phyloP scores from a whole-genome alignment of 2,113 vertebrate genomes.

The Phrynosoma blainvillii region DNA sequence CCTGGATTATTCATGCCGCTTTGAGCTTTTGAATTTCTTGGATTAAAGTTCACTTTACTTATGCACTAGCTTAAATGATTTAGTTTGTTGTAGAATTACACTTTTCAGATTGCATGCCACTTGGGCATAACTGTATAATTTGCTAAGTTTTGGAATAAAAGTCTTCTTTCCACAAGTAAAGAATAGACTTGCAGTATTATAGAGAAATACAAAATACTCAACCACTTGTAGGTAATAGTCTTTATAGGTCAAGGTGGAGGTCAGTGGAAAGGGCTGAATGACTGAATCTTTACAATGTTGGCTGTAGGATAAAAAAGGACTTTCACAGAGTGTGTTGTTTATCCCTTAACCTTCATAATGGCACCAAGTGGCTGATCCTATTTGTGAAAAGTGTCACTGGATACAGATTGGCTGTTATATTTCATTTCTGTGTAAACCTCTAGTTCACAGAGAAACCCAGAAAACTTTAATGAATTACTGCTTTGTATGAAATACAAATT shows the following conservation, averaged over 20 bases:
- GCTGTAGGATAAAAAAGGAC: slow-evolving; percentile 52
- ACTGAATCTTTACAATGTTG: slow-evolving; percentile 57
- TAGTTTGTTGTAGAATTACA: slow-evolving; percentile 21
- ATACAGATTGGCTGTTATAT: slow-evolving; percentile 63
- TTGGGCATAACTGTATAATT: slow-evolving; percentile 43
- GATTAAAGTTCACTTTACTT: slow-evolving; percentile 43
- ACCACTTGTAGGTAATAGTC: slow-evolving; percentile 54
- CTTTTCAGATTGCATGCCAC: slow-evolving; percentile 43
- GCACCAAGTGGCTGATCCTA: slow-evolving; percentile 56
- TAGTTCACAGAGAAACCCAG: slow-evolving; percentile 45
- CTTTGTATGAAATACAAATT: slow-evolving; percentile 44
- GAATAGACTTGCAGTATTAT: slow-evolving; percentile 35
- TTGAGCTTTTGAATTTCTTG: slow-evolving; percentile 22
- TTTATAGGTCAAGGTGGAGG: slow-evolving; percentile 64
- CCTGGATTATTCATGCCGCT: neutral
- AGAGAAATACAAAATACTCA: slow-evolving; percentile 49
- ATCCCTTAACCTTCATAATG: slow-evolving; percentile 56
- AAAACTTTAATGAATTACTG: slow-evolving; percentile 15
- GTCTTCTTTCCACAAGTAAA: slow-evolving; percentile 29
- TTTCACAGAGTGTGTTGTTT: slow-evolving; percentile 55
- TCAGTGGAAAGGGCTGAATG: slow-evolving; percentile 57
- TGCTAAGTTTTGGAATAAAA: slow-evolving; percentile 48
- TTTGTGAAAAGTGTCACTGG: slow-evolving; percentile 57
- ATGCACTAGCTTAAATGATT: neutral
- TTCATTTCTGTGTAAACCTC: slow-evolving; percentile 67